A percentile compares a stretch with the other conserved stretches of the same genome.
phyloP scores from a whole-genome alignment of 2,888 invertebrate species.

The Chrysolina americana region DNA sequence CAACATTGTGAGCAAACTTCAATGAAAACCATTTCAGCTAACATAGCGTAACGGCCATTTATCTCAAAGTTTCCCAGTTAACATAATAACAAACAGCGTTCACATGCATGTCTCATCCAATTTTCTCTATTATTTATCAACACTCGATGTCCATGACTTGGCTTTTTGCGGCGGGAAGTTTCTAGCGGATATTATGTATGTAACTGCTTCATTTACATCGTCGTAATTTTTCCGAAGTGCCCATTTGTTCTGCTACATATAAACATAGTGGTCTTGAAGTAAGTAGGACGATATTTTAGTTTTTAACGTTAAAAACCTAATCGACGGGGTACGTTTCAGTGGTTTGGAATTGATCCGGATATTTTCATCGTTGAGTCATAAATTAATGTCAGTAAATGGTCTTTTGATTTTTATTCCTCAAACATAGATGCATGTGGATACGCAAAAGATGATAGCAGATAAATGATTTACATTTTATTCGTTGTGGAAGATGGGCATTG shows the following conservation, averaged over 20 bases:
- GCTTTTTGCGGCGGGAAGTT: neutral
- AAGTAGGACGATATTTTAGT: neutral
- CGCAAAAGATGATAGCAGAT: no score
- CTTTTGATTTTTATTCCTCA: no score
- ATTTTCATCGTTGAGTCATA: neutral
- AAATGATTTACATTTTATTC: no score
- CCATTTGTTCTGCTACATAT: neutral
- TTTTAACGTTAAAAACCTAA: neutral
- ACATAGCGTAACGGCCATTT: neutral
- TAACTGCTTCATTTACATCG: conserved; percentile 1
- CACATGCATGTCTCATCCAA: conserved; percentile 22
- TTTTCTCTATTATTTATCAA: conserved; percentile 25
- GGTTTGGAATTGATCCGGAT: neutral
- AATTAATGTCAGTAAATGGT: no score
- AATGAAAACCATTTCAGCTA: neutral
- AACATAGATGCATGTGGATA: no score
- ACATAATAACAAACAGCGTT: neutral
- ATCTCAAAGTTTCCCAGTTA: conserved; percentile 3
- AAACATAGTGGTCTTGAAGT: neutral
- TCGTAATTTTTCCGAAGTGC: neutral
- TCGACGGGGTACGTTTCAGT: neutral
- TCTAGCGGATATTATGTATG: neutral
- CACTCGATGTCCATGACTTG: conserved; percentile 21
- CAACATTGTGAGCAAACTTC: neutral
- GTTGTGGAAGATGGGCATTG: no score